phyloP scores from a whole-genome alignment of 2,797 vertebrate genomes.

The Sebastes baramenuke region DNA sequence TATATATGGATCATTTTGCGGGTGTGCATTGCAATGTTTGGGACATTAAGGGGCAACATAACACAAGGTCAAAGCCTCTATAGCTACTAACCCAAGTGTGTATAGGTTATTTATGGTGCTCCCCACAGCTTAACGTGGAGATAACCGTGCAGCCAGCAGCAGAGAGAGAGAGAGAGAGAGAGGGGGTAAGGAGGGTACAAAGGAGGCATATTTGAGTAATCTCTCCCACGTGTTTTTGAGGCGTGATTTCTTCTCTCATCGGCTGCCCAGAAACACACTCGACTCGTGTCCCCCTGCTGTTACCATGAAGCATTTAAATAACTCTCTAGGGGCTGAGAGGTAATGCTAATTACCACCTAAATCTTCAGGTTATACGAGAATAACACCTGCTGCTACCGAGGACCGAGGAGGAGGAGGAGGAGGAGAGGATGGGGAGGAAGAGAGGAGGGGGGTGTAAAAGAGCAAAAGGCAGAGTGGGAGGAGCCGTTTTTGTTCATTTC shows the following conservation, averaged over 20 bases:
- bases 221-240: constrained; percentile 82
- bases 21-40: constrained; percentile 10
- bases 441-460: constrained; percentile 13
- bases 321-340: constrained; percentile 57
- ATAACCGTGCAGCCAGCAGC: constrained; percentile 27
- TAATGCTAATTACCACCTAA: constrained; percentile 72
- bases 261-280: constrained; percentile 52
- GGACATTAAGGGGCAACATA: constrained; percentile 64
- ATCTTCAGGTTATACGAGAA: constrained; percentile 73
- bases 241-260: constrained; percentile 77
- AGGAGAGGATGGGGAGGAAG: not conserved
- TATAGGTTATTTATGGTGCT: constrained; percentile 25
- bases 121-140: constrained; percentile 7
- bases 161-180: not conserved
- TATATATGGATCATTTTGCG: not conserved
- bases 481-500: constrained; percentile 65
- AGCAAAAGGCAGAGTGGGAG: constrained; percentile 68
- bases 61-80: constrained; percentile 83
- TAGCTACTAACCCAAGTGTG: constrained; percentile 50
- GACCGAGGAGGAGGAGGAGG: not conserved
- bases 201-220: constrained; percentile 77
- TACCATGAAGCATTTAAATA: constrained; percentile 41
- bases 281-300: constrained; percentile 53
- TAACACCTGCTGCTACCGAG: constrained; percentile 85
- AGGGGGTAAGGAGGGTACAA: constrained; percentile 48